phyloP scores from a whole-genome alignment of 2,797 vertebrate genomes.

The Thaleichthys pacificus region DNA sequence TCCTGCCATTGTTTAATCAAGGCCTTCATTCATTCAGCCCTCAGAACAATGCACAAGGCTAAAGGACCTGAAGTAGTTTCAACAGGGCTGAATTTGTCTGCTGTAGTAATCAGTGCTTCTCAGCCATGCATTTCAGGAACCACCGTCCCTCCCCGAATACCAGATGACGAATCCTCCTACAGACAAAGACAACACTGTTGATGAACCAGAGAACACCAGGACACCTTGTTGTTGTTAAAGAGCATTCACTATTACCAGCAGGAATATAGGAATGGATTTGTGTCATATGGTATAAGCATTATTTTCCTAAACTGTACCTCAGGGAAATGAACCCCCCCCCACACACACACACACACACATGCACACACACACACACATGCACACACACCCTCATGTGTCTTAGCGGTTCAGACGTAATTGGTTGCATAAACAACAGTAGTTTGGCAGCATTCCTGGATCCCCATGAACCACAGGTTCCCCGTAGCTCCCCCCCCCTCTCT shows the following conservation, averaged over 20 bases:
- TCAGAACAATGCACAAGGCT: not conserved
- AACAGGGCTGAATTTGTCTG: slow-evolving; percentile 20
- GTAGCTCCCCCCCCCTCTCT: too few species aligned
- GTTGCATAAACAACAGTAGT: slow-evolving; percentile 43
- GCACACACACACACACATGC: too few species aligned
- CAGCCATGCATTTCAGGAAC: not conserved
- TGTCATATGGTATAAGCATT: too few species aligned
- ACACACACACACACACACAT: too few species aligned
- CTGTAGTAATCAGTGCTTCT: slow-evolving; percentile 28
- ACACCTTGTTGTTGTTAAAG: too few species aligned
- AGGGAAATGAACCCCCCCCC: too few species aligned
- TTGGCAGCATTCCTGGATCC: not conserved
- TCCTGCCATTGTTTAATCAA: not conserved
- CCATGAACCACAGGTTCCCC: too few species aligned
- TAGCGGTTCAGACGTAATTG: slow-evolving; percentile 54
- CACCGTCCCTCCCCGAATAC: not conserved
- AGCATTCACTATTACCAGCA: too few species aligned
- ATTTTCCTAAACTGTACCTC: too few species aligned
- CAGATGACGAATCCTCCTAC: not conserved
- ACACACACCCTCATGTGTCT: slow-evolving; percentile 8
- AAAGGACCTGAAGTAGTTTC: slow-evolving; percentile 27
- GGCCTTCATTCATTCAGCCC: not conserved
- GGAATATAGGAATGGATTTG: too few species aligned
- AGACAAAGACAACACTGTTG: not conserved
- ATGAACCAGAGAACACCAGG: not conserved